These are phyloP conservation scores for Suricata suricatta DNA, from an alignment of 2,113 vertebrate species.

Conservation along the genomic window DNA sequence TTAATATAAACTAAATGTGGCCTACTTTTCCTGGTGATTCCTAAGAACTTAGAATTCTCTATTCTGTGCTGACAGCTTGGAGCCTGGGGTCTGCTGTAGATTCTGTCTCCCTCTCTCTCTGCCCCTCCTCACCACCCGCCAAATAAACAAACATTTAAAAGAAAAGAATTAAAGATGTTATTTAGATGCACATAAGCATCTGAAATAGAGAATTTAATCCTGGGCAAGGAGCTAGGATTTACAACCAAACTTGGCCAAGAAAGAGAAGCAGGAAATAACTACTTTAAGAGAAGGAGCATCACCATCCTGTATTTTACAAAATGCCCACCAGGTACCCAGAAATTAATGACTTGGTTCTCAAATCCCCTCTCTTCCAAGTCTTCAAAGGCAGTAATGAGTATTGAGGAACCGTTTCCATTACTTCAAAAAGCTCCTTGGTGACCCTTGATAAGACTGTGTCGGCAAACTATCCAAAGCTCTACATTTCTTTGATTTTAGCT, in stretches of 20 bases:
- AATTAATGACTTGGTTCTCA: not conserved
- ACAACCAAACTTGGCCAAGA: not conserved
- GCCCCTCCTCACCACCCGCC: no score
- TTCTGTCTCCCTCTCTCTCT: no score
- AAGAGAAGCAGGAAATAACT: not conserved
- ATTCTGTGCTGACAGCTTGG: no score
- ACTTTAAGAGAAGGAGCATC: not conserved
- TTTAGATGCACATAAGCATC: not conserved
- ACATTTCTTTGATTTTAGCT: conserved; percentile 5
- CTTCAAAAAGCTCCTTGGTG: not conserved
- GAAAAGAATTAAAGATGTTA: not conserved
- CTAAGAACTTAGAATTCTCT: not conserved
- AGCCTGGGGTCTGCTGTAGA: no score
- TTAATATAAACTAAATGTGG: not conserved
- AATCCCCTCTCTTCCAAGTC: not conserved
- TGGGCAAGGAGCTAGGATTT: not conserved
- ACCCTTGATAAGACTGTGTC: not conserved
- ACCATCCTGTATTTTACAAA: not conserved
- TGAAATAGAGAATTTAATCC: not conserved
- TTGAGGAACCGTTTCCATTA: not conserved
- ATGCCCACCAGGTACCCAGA: not conserved
- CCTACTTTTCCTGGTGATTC: not conserved
- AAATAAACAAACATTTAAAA: no score
- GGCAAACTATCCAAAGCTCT: not conserved
- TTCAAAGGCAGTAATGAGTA: not conserved